phyloP scores from a whole-genome alignment of 2,888 invertebrate genomes.

The Sinhomidia bicolor region DNA sequence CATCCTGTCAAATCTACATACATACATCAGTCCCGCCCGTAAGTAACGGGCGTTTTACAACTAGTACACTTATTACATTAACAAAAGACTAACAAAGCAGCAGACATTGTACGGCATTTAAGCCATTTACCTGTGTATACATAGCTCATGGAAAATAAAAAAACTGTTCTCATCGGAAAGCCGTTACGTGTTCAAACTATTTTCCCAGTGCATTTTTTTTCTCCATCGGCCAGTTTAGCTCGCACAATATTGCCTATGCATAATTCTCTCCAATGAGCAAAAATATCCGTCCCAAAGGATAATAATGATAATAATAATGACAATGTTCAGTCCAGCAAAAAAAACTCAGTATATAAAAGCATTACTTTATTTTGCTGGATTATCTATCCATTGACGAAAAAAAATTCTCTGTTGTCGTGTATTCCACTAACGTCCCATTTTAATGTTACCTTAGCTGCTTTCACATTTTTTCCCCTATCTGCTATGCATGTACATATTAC shows the following conservation, averaged over 20 bases:
- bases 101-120: background rate
- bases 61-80: background rate
- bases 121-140: background rate
- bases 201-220: background rate
- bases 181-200: background rate
- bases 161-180: constrained; percentile 10
- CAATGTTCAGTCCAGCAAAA: background rate
- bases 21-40: too few relatives aligned
- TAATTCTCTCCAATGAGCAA: background rate
- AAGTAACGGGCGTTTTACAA: too few relatives aligned
- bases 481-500: background rate
- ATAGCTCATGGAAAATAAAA: too few relatives aligned
- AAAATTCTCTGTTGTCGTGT: background rate
- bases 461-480: background rate
- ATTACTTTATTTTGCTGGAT: background rate
- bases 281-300: background rate
- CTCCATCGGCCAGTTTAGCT: background rate
- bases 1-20: too few relatives aligned
- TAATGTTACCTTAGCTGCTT: background rate
- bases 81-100: background rate
- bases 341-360: background rate
- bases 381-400: constrained; percentile 5
- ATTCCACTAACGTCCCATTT: background rate
- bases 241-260: background rate
- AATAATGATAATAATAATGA: constrained; percentile 17